These are phyloP conservation scores for Hypsopygia costalis DNA, from an alignment of 2,888 invertebrate genomes.

Conservation along the genomic window DNA sequence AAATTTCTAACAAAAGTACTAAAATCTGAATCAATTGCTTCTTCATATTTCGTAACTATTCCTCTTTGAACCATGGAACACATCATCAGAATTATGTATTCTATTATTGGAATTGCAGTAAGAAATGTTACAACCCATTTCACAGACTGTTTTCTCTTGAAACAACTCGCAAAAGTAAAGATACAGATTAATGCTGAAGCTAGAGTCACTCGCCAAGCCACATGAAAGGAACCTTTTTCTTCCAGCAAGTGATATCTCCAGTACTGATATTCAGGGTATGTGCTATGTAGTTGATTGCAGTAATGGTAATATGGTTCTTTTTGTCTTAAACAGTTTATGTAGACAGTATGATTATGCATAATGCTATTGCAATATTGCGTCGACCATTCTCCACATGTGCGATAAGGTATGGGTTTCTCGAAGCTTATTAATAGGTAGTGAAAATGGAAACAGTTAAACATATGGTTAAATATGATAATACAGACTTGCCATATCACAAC, in stretches of 20 bases:
- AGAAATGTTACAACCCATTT: conserved; percentile 34
- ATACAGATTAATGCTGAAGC: conserved; percentile 42
- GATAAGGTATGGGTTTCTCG: conserved; percentile 56
- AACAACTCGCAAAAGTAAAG: conserved; percentile 42
- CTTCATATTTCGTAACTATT: conserved; percentile 41
- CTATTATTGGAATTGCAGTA: conserved; percentile 35
- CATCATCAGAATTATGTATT: conserved; percentile 40
- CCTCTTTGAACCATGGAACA: conserved; percentile 66
- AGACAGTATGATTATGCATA: conserved; percentile 46
- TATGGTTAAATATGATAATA: conserved; percentile 41
- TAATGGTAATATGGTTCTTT: conserved; percentile 23
- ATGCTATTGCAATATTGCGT: conserved; percentile 42
- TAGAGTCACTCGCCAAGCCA: conserved; percentile 58
- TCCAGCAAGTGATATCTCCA: conserved; percentile 42
- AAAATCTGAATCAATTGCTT: conserved; percentile 49
- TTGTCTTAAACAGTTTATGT: conserved; percentile 48
- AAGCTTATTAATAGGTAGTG: conserved; percentile 66
- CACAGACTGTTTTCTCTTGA: conserved; percentile 40
- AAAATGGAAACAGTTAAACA: conserved; percentile 39
- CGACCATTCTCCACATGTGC: conserved; percentile 51
- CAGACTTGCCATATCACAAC: conserved; percentile 46
- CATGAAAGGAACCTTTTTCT: conserved; percentile 14
- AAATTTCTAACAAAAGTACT: conserved; percentile 29
- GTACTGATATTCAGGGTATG: conserved; percentile 63
- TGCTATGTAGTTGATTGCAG: conserved; percentile 38